Evolutionary conservation across 2,113 vertebrate genomes (phyloP).

Genomic region (Pluvianellus socialis): DNA sequence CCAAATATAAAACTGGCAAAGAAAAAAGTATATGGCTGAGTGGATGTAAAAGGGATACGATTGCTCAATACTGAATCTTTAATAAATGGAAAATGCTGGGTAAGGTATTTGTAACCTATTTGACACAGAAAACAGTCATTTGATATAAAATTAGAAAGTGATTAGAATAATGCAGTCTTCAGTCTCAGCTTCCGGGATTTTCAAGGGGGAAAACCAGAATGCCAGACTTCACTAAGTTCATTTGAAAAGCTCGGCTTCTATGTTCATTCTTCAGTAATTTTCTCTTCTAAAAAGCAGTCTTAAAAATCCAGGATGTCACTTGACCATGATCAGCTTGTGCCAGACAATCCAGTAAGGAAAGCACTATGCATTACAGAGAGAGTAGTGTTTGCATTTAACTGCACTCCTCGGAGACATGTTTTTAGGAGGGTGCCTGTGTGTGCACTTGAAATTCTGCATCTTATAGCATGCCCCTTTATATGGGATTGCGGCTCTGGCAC

Average conservation of each 20-base stretch:
- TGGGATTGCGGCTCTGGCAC: background rate
- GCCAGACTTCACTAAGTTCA: background rate
- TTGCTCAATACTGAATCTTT: accelerated
- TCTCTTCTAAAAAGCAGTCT: background rate
- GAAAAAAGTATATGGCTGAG: background rate
- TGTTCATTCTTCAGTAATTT: background rate
- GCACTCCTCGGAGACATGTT: background rate
- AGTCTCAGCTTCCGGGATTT: background rate
- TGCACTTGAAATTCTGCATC: background rate
- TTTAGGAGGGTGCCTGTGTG: background rate
- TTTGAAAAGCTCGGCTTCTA: background rate
- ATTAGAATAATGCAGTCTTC: background rate
- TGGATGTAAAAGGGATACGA: background rate
- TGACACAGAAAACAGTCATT: background rate
- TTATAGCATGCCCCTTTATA: background rate
- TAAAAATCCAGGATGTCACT: background rate
- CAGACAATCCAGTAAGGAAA: background rate
- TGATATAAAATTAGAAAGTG: background rate
- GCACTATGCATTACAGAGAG: background rate
- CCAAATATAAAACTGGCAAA: background rate
- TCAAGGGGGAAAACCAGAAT: background rate
- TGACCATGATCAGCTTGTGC: background rate
- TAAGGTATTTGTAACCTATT: background rate
- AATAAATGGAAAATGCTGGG: background rate
- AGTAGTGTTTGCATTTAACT: background rate